A percentile compares a stretch with the other conserved stretches of the same genome.
These are phyloP conservation scores for Bubo scandiacus DNA, from an alignment of 2,113 vertebrate species.

Conservation along the genomic window DNA sequence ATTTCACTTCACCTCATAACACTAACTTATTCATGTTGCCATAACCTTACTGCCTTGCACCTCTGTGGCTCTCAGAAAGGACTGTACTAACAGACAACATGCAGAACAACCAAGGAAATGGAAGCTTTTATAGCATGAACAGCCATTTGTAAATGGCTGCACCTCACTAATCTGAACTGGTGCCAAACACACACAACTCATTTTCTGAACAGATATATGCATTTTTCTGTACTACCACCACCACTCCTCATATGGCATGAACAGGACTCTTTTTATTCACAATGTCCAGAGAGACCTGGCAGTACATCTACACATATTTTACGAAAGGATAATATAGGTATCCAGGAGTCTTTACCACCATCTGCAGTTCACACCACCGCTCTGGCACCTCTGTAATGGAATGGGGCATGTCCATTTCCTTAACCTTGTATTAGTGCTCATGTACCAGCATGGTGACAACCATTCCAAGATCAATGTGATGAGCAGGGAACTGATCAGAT, in stretches of 20 bases:
- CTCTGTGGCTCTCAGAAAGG: background rate
- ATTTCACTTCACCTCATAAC: background rate
- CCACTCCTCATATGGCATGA: background rate
- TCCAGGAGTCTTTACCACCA: background rate
- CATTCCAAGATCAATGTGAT: background rate
- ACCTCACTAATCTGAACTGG: background rate
- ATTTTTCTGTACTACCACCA: background rate
- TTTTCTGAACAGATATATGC: background rate
- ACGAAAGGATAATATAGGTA: background rate
- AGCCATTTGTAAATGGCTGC: background rate
- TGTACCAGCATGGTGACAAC: background rate
- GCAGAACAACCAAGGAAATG: background rate
- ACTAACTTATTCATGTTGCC: background rate
- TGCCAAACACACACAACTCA: background rate
- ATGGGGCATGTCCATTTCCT: background rate
- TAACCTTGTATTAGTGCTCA: background rate
- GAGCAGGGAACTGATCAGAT: background rate
- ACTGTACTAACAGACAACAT: background rate
- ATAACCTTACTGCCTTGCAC: background rate
- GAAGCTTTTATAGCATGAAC: background rate
- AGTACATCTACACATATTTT: background rate
- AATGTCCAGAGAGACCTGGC: fast-evolving
- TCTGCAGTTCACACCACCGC: background rate
- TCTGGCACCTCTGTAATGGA: background rate
- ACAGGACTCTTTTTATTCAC: background rate